Percentiles rank a stretch among this genome's conserved stretches.
Evolutionary conservation across 23 tunicate species (phyloP).

Genomic region (Halocynthia roretzi): DNA sequence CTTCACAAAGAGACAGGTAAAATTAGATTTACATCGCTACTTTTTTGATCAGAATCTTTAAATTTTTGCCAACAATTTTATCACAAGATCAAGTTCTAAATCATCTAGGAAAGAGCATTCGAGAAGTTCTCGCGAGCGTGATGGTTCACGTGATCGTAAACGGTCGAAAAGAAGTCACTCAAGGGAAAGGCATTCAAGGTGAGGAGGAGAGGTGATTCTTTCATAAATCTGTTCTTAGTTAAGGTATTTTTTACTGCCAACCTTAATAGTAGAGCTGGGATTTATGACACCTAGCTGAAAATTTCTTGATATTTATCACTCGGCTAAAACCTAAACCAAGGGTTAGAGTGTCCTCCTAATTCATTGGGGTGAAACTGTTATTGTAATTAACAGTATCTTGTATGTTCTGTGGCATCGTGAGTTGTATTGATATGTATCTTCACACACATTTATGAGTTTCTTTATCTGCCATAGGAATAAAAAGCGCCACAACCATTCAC

Average conservation of each 20-base stretch:
- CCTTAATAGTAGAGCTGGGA: no score
- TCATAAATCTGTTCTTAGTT: neutral
- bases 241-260: no score
- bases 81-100: constrained; percentile 1
- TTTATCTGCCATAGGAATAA: neutral
- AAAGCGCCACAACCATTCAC: neutral
- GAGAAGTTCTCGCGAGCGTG: constrained; percentile 16
- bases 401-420: neutral
- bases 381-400: neutral
- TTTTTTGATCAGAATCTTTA: neutral
- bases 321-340: no score
- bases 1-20: no score
- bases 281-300: neutral
- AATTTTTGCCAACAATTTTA: neutral
- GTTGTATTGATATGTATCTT: neutral
- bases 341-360: no score
- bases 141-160: constrained; percentile 9
- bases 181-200: neutral
- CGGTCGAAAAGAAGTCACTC: constrained; percentile 12
- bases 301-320: neutral
- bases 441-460: neutral
- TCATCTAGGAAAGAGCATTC: neutral
- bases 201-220: neutral
- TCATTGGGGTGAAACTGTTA: neutral
- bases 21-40: no score